These are phyloP conservation scores for Aplochiton taeniatus DNA, from an alignment of 2,797 vertebrate genomes.

Conservation along the genomic window DNA sequence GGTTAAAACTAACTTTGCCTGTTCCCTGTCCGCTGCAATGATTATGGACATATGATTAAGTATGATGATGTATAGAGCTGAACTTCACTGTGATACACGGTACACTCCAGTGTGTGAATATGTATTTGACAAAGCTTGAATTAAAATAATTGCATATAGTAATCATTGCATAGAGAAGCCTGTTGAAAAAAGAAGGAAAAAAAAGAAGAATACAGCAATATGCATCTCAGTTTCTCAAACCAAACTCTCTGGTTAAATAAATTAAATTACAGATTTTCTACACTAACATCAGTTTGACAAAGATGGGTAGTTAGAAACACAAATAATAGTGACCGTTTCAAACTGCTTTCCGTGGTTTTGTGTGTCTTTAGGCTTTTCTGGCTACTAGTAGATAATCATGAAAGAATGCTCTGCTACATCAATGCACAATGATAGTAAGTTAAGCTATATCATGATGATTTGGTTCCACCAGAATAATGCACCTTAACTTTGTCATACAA, in stretches of 20 bases:
- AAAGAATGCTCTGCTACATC: slow-evolving; percentile 1
- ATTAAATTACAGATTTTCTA: no score
- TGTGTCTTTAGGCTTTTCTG: background rate
- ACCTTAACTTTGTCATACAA: no score
- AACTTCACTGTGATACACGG: slow-evolving; percentile 13
- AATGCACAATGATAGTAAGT: background rate
- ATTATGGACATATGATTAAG: no score
- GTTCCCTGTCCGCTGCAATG: no score
- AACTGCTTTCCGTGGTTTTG: slow-evolving; percentile 7
- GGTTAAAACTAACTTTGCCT: no score
- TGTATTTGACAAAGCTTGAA: slow-evolving; percentile 19
- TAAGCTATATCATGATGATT: slow-evolving; percentile 4
- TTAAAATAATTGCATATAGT: slow-evolving; percentile 73
- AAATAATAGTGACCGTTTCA: slow-evolving; percentile 5
- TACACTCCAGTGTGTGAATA: slow-evolving; percentile 1
- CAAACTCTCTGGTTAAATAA: slow-evolving; percentile 15
- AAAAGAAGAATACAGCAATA: no score
- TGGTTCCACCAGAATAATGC: no score
- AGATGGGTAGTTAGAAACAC: slow-evolving; percentile 6
- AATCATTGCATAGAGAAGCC: slow-evolving; percentile 81
- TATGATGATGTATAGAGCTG: slow-evolving; percentile 1
- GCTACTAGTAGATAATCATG: background rate
- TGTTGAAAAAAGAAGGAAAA: slow-evolving; percentile 51
- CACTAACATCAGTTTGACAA: background rate
- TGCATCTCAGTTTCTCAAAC: slow-evolving; percentile 29